These are phyloP conservation scores for Calephelis nemesis DNA, from an alignment of 1,140 invertebrate genomes.

Conservation along the genomic window DNA sequence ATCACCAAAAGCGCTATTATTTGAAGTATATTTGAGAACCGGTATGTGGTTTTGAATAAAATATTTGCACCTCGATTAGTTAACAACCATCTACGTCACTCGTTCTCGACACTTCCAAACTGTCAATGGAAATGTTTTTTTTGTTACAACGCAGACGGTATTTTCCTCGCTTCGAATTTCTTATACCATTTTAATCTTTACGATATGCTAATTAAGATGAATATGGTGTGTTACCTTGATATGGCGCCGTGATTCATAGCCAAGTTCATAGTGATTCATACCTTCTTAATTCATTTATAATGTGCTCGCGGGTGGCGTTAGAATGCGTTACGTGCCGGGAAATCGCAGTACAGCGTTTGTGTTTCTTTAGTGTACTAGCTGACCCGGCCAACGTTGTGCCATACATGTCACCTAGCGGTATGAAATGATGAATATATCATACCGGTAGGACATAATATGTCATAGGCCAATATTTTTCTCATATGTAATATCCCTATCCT, in stretches of 20 bases:
- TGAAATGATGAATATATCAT: no score
- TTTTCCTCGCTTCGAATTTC: background rate
- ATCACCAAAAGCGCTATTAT: no score
- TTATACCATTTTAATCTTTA: conserved; percentile 21
- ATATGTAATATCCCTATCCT: no score
- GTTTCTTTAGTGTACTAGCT: no score
- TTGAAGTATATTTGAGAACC: background rate
- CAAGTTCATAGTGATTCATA: conserved; percentile 25
- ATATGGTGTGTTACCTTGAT: conserved; percentile 18
- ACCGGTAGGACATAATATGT: no score
- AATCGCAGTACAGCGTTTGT: background rate
- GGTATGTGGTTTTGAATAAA: conserved; percentile 1
- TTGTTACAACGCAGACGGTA: conserved; percentile 14
- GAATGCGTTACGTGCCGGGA: background rate
- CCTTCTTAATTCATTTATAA: conserved; percentile 19
- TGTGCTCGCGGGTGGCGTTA: conserved; percentile 1
- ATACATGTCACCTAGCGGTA: no score
- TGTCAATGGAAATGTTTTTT: background rate
- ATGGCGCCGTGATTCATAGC: conserved; percentile 20
- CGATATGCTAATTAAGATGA: conserved; percentile 20
- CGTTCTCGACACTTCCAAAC: conserved; percentile 11
- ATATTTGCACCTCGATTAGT: background rate
- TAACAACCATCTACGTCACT: background rate
- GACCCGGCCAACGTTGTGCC: no score
- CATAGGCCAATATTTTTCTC: no score